These are phyloP conservation scores for Channa striata DNA, from an alignment of 2,797 vertebrate genomes.

Conservation along the genomic window DNA sequence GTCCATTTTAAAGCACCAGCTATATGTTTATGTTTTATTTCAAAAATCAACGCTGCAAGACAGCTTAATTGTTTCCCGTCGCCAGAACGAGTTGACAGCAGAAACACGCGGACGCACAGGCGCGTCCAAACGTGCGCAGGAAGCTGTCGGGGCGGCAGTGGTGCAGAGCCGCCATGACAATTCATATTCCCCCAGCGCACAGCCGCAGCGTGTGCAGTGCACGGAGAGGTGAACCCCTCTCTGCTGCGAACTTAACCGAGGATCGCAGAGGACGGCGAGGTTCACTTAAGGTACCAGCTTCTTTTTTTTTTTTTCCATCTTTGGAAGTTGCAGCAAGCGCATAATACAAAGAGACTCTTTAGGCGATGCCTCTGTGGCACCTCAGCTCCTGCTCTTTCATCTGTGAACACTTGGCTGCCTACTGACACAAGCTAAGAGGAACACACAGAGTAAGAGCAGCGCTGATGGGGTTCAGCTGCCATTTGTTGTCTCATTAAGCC, in stretches of 20 bases:
- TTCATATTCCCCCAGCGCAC: constrained; percentile 1
- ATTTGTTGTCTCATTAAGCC: constrained; percentile 64
- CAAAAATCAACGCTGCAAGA: constrained; percentile 13
- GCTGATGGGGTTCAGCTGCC: constrained; percentile 48
- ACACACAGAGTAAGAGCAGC: constrained; percentile 5
- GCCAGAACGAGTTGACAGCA: constrained; percentile 21
- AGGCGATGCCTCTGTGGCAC: constrained; percentile 26
- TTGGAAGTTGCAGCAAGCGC: constrained; percentile 35
- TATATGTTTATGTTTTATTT: constrained; percentile 1
- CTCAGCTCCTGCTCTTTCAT: constrained; percentile 49
- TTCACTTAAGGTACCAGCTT: constrained; percentile 19
- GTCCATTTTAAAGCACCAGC: constrained; percentile 7
- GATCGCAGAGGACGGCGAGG: constrained; percentile 1
- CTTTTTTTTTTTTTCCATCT: constrained; percentile 3
- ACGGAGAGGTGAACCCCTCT: not conserved
- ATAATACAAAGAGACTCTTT: constrained; percentile 52
- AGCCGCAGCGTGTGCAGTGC: not conserved
- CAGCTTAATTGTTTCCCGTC: constrained; percentile 34
- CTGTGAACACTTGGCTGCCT: constrained; percentile 34
- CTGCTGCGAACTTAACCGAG: not conserved
- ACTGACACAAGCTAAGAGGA: constrained; percentile 45
- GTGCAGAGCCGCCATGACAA: not conserved
- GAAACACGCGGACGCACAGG: not conserved
- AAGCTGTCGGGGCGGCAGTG: not conserved
- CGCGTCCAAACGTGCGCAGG: not conserved